Base-by-base conservation (phyloP, 2,113 vertebrate genomes). In the Ifrita kowaldi region DNA sequence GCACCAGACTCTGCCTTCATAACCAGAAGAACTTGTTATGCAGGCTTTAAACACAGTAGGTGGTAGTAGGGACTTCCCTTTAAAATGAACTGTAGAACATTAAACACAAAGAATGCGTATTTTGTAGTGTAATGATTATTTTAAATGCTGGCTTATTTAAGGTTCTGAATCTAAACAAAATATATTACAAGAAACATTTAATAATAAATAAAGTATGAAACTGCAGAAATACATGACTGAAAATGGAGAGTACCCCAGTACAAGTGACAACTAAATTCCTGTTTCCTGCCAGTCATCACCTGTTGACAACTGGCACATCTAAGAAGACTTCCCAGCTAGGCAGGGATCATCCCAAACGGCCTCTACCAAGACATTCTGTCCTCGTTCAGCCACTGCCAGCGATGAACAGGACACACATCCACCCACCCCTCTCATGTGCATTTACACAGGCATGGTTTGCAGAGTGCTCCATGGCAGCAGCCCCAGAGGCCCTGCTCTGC, bases 1-100 rank as follows among this genome's bases (percentile, higher is more conserved):
- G 84, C 65, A 96, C 79, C 52, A 86, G 78, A 62, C 78, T 83
- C 78, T 76, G 83, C 60, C 83, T 95, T 84, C 85, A 83, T 74
- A 96, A 96, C 94, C 77, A 73, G 90, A 74, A 88, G 62, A 97
- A 96, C 97, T 84, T 70, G 96, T 96, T 97, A 73, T 23, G 59
- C 94, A 96, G 67, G 88, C 88, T 97, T 90, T 88, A 90, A 89
- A 90, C 78, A 41, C 71, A 90, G 94, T 92, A 94, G 92, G 94
- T 91, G 95, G 95, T 86, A 93, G 78, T 16, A 74, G 80, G 86
- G 86, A 94, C 86, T 94, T 96, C 91, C 86, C 94, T 89, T 81
- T 67, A 90, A 88, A 94, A 89, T 16, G 23, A 95, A 69, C 67
- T 57, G 64, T 42, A 68, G 69, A 87, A 73, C 35, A 53, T 90